Percentiles rank a stretch among this genome's conserved stretches.
Evolutionary conservation across 2,113 vertebrate genomes (phyloP).

Genomic region (Actenoides hombroni): DNA sequence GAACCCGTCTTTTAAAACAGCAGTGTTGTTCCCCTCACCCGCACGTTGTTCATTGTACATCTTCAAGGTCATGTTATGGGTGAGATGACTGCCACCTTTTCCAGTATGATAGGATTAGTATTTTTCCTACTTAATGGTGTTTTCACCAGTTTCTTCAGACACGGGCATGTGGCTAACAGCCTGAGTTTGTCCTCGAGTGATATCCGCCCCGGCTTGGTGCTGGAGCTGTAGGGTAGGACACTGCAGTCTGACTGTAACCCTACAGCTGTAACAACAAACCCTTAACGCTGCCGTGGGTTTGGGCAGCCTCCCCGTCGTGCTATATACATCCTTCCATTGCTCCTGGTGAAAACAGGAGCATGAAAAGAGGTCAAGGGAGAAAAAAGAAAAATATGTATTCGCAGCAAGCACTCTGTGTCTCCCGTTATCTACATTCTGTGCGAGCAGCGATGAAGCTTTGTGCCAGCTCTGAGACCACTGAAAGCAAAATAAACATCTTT

Average conservation of each 20-base stretch:
- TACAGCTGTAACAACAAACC: neutral
- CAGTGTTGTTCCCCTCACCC: neutral
- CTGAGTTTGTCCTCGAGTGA: neutral
- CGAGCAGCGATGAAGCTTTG: neutral
- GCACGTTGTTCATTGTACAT: neutral
- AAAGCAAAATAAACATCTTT: slow-evolving; percentile 60
- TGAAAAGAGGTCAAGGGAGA: slow-evolving; percentile 45
- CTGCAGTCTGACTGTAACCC: neutral
- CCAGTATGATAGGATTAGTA: neutral
- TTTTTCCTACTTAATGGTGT: neutral
- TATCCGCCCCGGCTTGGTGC: neutral
- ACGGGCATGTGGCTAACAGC: neutral
- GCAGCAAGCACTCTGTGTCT: neutral
- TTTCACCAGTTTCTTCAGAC: neutral
- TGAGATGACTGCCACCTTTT: neutral
- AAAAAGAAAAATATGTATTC: neutral
- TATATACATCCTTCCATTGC: neutral
- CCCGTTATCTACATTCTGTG: slow-evolving; percentile 7
- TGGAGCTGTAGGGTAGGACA: neutral
- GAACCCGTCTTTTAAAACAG: neutral
- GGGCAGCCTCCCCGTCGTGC: neutral
- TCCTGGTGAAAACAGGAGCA: slow-evolving; percentile 22
- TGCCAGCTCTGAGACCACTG: neutral
- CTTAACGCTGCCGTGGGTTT: neutral
- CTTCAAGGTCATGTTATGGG: neutral